Base-by-base conservation (phyloP, 37 sponge, comb jelly and placozoan genomes). In the Beroe ovata region DNA sequence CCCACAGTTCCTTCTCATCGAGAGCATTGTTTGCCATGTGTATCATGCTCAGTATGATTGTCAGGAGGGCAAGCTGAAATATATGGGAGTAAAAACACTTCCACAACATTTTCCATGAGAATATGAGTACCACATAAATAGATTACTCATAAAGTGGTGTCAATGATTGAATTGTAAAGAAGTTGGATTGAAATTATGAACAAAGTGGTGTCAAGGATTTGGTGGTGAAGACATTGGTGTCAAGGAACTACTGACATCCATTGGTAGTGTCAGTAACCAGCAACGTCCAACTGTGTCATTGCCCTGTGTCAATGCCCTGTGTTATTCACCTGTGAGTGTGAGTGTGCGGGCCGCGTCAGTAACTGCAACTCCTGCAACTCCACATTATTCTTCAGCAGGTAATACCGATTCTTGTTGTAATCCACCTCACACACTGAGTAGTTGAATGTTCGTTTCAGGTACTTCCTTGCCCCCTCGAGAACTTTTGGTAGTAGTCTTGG, bases 371-470 rank as follows among this genome's bases (percentile, higher is more conserved):
- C 84, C 8, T 22, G 54, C 11, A 42, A 21, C 35, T 36, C 54
- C 8, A 39, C 33, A 29, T 77, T 42, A 23, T 77, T 77, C 47
- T 29, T 38, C 54, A 77, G 54, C 36, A 77, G 26, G 54, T 77
- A 77, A 19, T 42, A 42, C 84, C 33, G 26, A 54, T 42, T 42
- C 84, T 42, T 77, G 54, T 77, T 77, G 21, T 77, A 19, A 19
- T 77, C 84, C 54, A 77, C 84, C 84, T 77, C 84, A 36, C 84
- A 77, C 42, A 77, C 84, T 1, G 84, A 77, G 47, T 42, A 77
- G 84, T 77, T 35, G 54, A 77, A 77, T 1, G 84, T 77, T 19
- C 33, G n/a, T 42, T 77, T 77, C 28, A 77, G 54, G 33, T 77
- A 42, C 54, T 77, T 77, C 38, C 84, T 77, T 18, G 84, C 84